A percentile compares a stretch with the other conserved stretches of the same genome.
Conservation (phyloP, 1,140 invertebrate genomes). For the Cyrtorhinus lividipennis region DNA sequence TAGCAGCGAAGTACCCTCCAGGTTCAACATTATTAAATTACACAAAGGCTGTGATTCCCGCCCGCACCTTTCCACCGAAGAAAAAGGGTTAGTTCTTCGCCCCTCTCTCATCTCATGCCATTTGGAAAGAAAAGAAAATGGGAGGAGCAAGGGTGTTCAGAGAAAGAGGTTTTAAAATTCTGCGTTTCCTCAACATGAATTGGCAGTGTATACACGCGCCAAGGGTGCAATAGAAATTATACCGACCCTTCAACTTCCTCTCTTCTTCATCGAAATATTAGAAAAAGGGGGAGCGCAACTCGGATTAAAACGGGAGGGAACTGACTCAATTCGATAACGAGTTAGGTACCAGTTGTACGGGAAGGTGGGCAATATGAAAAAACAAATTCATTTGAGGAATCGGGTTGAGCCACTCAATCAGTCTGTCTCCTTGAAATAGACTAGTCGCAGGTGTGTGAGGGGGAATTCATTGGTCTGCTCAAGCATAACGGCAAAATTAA, state of each 20-base stretch:
- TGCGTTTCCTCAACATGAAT: background rate
- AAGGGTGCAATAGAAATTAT: slow-evolving; percentile 3
- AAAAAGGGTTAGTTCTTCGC: background rate
- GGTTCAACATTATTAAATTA: slow-evolving; percentile 8
- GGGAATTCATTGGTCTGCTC: too few species aligned
- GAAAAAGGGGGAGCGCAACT: background rate
- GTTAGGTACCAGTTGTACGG: too few species aligned
- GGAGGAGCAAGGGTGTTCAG: background rate
- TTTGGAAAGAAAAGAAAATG: background rate
- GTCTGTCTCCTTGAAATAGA: too few species aligned
- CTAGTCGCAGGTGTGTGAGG: too few species aligned
- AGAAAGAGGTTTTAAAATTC: background rate
- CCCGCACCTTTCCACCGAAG: slow-evolving; percentile 1
- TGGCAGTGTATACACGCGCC: slow-evolving; percentile 4
- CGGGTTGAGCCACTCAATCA: too few species aligned
- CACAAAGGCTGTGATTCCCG: slow-evolving; percentile 11
- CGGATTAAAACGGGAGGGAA: slow-evolving; percentile 3
- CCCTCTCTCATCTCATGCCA: background rate
- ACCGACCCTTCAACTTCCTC: background rate
- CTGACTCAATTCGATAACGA: too few species aligned
- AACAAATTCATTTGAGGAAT: too few species aligned
- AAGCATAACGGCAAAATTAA: too few species aligned
- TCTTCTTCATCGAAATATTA: background rate
- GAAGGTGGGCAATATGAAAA: too few species aligned
- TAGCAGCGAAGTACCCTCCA: background rate